Evolutionary conservation across 2,113 vertebrate species (phyloP).

Genomic region (Mirza zaza): DNA sequence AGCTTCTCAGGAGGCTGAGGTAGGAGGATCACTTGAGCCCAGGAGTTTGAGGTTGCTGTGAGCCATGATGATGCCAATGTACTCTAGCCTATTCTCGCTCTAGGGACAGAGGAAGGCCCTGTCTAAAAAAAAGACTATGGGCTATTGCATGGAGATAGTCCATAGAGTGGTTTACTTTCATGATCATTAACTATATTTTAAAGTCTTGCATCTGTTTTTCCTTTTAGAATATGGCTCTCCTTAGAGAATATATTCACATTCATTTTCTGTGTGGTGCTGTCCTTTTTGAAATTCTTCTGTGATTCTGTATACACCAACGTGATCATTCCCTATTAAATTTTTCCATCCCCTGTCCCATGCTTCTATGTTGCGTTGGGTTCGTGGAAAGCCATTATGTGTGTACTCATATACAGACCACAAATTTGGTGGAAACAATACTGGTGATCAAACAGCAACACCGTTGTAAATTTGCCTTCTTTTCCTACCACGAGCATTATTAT

Average conservation of each 20-base stretch:
- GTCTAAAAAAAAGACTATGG: neutral
- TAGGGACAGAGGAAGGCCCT: too few species aligned
- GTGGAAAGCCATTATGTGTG: neutral
- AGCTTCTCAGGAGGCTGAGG: too few species aligned
- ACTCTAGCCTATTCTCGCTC: too few species aligned
- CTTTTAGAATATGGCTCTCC: neutral
- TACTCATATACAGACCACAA: neutral
- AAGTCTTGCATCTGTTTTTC: neutral
- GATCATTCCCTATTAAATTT: neutral
- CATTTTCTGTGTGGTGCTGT: too few species aligned
- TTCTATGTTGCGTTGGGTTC: neutral
- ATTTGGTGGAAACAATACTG: neutral
- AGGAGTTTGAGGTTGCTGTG: too few species aligned
- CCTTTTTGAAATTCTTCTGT: neutral
- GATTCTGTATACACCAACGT: neutral
- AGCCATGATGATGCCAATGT: too few species aligned
- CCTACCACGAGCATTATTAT: too few species aligned
- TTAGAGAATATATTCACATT: too few species aligned
- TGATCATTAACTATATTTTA: neutral
- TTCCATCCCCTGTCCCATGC: neutral
- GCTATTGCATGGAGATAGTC: neutral
- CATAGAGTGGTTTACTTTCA: neutral
- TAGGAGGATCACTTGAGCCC: too few species aligned
- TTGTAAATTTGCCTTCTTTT: neutral
- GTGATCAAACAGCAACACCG: neutral